Evolutionary conservation across 2,797 vertebrate species (phyloP), one percentile per base, ranked within the genome.

Genomic region (Octomys mimax): DNA sequence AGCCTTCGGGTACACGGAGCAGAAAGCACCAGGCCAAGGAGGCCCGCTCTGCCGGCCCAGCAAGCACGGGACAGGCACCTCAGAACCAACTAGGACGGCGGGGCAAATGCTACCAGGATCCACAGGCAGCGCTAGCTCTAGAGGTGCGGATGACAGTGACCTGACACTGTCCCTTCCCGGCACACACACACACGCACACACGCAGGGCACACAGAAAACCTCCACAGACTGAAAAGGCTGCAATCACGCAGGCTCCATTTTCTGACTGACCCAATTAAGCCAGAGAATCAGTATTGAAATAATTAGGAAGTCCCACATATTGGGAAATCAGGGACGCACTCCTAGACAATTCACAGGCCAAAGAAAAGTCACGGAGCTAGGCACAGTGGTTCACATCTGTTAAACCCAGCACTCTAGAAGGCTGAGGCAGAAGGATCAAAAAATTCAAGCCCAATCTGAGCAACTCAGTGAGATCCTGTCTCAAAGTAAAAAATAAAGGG

Each of bases 101-200:
- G 4, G 54, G 10, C 8, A 61, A 14, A 19, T 19, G 1, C 7
- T 59, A 10, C 49, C n/a, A 39, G 9, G 54, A 70, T 1, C 46
- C 0, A 16, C 4, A 10, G 73, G 18, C 18, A 36, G 26, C 8
- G 31, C 0, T 26, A 33, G 9, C 42, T 31, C 7, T 21, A 28
- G 49, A 81, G 49, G 22, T 11, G 19, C 0, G 36, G 0, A 28
- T 1, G 4, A 4, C 6, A 4, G 31, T 2, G 16, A 0, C 2
- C 8, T 19, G 52, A 19, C 26, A 5, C 3, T 0, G 6, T 13
- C 11, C 71, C 7, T 18, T 28, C 5, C 77, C 31, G 2, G 52
- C 54, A 18, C 54, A 18, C 54, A 18, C 54, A 57, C 71, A 42
- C 3, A 22, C 36, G 24, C 2, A 12, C 1, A 8, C 61, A 3